Percentiles rank a stretch among this genome's conserved stretches.
These are phyloP conservation scores for Phalacrocorax brasilianus DNA, from an alignment of 2,113 vertebrate genomes.

Conservation along the genomic window DNA sequence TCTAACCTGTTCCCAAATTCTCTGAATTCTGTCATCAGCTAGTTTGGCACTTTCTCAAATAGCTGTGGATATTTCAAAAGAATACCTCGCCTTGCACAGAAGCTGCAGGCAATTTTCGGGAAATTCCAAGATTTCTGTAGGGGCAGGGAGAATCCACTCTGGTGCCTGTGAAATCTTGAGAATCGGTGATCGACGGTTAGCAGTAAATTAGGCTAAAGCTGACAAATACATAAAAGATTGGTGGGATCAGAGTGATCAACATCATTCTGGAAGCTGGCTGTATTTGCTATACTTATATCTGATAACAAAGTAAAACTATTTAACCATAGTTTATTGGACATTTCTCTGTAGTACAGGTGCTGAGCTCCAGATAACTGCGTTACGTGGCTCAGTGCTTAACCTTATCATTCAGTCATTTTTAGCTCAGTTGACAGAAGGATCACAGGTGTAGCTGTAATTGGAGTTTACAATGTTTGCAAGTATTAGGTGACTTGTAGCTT, in stretches of 20 bases:
- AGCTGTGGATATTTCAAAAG: neutral
- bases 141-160: neutral
- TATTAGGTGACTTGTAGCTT: conserved; percentile 58
- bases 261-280: conserved; percentile 28
- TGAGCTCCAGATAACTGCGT: neutral
- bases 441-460: conserved; percentile 50
- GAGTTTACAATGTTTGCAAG: conserved; percentile 61
- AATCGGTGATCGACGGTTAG: neutral
- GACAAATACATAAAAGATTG: conserved; percentile 23
- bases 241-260: neutral
- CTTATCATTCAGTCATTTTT: conserved; percentile 42
- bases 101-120: neutral
- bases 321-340: conserved; percentile 36
- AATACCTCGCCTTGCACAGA: neutral
- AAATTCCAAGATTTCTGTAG: neutral
- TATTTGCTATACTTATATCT: conserved; percentile 40
- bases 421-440: conserved; percentile 59
- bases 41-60: neutral
- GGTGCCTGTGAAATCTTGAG: neutral
- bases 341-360: conserved; percentile 57
- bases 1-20: neutral
- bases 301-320: conserved; percentile 36
- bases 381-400: conserved; percentile 3
- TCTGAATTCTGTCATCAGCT: neutral
- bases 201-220: neutral